Conservation (phyloP, 2,113 vertebrate species). For the Callorhinus ursinus region DNA sequence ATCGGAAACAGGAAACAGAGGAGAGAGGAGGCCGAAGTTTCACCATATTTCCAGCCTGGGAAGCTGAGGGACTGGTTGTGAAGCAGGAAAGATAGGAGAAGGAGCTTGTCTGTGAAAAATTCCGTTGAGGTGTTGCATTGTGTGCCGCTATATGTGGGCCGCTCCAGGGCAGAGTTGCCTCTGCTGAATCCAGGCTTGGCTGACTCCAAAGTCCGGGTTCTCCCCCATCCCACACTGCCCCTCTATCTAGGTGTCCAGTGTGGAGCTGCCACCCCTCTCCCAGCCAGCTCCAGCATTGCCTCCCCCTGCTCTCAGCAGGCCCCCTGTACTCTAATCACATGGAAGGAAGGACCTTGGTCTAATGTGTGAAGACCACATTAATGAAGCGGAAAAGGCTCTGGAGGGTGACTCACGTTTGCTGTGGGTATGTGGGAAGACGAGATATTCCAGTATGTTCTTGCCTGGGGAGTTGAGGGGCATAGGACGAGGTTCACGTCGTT, state of each 20-base stretch:
- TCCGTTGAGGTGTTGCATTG: neutral
- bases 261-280: neutral
- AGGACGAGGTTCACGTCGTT: neutral
- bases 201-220: neutral
- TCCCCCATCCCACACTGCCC: neutral
- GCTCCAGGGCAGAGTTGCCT: neutral
- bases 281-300: neutral
- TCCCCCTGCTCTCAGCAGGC: neutral
- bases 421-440: neutral
- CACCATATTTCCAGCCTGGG: neutral
- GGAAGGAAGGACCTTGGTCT: neutral
- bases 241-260: neutral
- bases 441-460: neutral
- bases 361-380: neutral
- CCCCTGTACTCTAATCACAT: neutral
- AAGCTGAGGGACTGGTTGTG: neutral
- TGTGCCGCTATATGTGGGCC: neutral
- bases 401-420: conserved; percentile 26
- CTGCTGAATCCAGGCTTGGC: neutral
- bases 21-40: neutral
- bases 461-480: neutral
- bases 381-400: neutral
- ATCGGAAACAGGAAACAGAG: neutral
- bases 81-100: neutral
- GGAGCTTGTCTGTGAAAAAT: neutral